phyloP scores from a whole-genome alignment of 1,140 invertebrate genomes.

The Drosophila ercepeae region DNA sequence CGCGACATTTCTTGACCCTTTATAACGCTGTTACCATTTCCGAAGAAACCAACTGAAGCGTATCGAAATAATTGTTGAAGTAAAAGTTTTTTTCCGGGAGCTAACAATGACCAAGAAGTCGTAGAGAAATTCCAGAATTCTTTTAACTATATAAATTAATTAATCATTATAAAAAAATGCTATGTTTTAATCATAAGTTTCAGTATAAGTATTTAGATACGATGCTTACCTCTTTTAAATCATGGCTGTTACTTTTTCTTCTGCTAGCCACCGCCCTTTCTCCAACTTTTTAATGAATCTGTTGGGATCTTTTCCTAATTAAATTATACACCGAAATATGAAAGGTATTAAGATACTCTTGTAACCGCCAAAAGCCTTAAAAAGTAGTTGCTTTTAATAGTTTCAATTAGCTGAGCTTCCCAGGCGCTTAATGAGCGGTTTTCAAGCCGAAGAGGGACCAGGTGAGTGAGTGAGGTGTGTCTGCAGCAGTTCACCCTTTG shows the following conservation, averaged over 20 bases:
- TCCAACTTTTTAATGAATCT: conserved; percentile 1
- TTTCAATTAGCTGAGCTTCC: conserved; percentile 49
- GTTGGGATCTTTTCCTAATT: conserved; percentile 13
- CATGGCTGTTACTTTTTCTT: background rate
- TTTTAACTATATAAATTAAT: background rate
- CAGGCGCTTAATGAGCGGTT: conserved; percentile 42
- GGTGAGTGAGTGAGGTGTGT: conserved; percentile 39
- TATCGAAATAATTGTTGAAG: background rate
- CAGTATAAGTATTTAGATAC: background rate
- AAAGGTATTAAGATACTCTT: conserved; percentile 4
- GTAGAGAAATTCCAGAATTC: background rate
- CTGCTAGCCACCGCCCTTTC: conserved; percentile 18
- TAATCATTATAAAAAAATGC: background rate
- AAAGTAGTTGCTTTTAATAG: conserved; percentile 36
- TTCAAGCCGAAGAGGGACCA: background rate
- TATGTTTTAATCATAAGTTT: too few species aligned
- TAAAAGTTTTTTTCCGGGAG: background rate
- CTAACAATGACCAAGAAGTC: background rate
- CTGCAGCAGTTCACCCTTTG: conserved; percentile 33
- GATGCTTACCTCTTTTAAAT: background rate
- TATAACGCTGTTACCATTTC: conserved; percentile 18
- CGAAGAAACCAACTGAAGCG: conserved; percentile 12
- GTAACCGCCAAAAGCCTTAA: conserved; percentile 6
- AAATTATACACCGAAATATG: conserved; percentile 7
- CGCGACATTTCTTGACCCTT: conserved; percentile 37